Percentiles rank a stretch among this genome's conserved stretches.
These are phyloP conservation scores for Bombyx huttoni DNA, from an alignment of 2,888 invertebrate genomes.

Conservation along the genomic window DNA sequence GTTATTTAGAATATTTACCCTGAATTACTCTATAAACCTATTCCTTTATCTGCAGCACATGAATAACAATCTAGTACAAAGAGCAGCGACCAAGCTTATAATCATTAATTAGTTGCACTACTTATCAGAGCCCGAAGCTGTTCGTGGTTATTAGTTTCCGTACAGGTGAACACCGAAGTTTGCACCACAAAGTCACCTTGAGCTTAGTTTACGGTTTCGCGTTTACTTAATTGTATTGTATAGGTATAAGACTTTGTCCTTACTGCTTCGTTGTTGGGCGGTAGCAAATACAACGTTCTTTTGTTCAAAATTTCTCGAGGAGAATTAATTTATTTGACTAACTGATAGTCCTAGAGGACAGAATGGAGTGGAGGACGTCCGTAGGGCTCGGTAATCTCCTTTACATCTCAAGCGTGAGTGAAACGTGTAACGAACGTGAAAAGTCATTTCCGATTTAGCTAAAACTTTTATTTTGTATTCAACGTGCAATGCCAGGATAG, in stretches of 20 bases:
- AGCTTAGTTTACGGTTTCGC: neutral
- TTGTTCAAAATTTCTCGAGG: neutral
- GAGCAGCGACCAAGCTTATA: constrained; percentile 16
- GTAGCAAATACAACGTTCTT: neutral
- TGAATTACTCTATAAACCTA: constrained; percentile 1
- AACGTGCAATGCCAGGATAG: too few species aligned
- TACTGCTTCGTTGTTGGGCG: neutral
- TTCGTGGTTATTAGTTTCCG: constrained; percentile 15
- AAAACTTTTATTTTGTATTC: neutral
- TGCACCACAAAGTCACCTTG: neutral
- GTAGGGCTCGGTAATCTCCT: neutral
- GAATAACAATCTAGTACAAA: constrained; percentile 21
- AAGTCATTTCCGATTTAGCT: neutral
- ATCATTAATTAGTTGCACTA: constrained; percentile 21
- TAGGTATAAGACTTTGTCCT: neutral
- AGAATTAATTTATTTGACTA: neutral
- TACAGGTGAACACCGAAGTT: constrained; percentile 4
- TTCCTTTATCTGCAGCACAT: constrained; percentile 22
- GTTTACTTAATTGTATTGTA: neutral
- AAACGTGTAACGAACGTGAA: neutral
- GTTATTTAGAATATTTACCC: neutral
- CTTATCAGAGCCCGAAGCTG: constrained; percentile 8
- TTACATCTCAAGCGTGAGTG: neutral
- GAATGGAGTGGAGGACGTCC: neutral
- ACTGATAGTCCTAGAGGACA: neutral